Conservation (phyloP, 1,140 invertebrate genomes). For the Musca vetustissima region DNA sequence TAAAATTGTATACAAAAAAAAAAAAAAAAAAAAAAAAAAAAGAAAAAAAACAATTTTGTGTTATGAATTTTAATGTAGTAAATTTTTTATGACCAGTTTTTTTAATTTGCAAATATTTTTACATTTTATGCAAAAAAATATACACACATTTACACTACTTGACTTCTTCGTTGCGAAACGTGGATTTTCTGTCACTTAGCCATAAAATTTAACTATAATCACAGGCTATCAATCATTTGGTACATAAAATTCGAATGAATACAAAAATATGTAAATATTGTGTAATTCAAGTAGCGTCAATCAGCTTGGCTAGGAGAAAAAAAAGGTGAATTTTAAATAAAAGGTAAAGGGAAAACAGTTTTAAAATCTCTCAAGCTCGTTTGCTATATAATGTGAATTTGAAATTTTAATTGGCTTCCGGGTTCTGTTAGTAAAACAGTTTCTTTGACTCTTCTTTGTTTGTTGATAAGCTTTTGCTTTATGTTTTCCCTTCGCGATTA, state of each 20-base stretch:
- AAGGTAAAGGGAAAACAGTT: not conserved
- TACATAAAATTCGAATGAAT: not conserved
- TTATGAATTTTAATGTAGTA: constrained; percentile 4
- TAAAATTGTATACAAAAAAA: too few relatives aligned
- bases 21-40: too few relatives aligned
- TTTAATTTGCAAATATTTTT: not conserved
- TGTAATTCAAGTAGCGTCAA: constrained; percentile 7
- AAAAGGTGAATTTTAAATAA: not conserved
- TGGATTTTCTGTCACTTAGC: too few relatives aligned
- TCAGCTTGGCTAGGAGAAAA: not conserved
- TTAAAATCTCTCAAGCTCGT: not conserved
- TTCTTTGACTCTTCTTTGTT: not conserved
- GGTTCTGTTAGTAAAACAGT: constrained; percentile 9
- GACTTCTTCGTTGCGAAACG: not conserved
- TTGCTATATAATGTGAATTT: not conserved
- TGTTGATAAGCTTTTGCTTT: not conserved
- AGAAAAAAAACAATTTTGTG: constrained; percentile 1
- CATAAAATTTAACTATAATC: too few relatives aligned
- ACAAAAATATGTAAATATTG: too few relatives aligned
- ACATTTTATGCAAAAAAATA: not conserved
- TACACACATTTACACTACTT: constrained; percentile 12
- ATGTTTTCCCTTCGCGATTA: not conserved
- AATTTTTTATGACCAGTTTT: not conserved
- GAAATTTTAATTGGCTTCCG: constrained; percentile 12
- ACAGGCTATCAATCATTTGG: constrained; percentile 12